Base-by-base conservation (phyloP, 2,888 invertebrate species). In the Uropetala carovei region DNA sequence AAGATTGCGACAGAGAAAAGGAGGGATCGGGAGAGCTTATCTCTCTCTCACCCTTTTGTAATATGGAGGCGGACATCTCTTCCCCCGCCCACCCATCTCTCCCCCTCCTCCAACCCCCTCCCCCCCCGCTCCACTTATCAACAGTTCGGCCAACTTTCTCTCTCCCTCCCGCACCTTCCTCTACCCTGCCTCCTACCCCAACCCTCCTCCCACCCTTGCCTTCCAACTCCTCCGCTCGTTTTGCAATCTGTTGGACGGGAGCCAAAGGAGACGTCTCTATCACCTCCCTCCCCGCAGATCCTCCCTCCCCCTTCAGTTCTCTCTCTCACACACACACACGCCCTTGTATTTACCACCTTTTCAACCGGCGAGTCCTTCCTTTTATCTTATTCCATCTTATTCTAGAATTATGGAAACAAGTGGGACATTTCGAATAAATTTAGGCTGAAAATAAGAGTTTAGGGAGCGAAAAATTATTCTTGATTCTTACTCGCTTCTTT, bases 91-190 rank as follows among this genome's bases (percentile, higher is more conserved):
- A 75, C 16, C 0, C 82, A 5, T 1, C n/a, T n/a, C n/a, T n/a
- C 82, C 13, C 82, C 43, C 30, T 8, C 82, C 14, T 43, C 30
- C 16, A 18, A 11, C 5, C 59, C 59, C 10, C 11, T n/a, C n/a
- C 27, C 22, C 27, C 22, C 60, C 60, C 86, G 86, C 86, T 60
- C 86, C 86, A 86, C 86, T 60, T 86, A 86, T 86, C 86, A 86
- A 16, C 82, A 30, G 27, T 43, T 82, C 82, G 82, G 82, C 86
- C 30, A 86, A 86, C 86, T 86, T 86, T 86, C 86, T 86, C 60
- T 30, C 60, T 22, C 27, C n/a, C 56, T 57, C 57, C 13, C n/a
- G 18, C 84, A 81, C 27, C 22, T 81, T 64, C n/a, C 64, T n/a
- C 64, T 1, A 18, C 64, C n/a, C n/a, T 18, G 5, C 64, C 82